Evolutionary conservation across 2,113 vertebrate species (phyloP).

Genomic region (Spilogale gracilis): DNA sequence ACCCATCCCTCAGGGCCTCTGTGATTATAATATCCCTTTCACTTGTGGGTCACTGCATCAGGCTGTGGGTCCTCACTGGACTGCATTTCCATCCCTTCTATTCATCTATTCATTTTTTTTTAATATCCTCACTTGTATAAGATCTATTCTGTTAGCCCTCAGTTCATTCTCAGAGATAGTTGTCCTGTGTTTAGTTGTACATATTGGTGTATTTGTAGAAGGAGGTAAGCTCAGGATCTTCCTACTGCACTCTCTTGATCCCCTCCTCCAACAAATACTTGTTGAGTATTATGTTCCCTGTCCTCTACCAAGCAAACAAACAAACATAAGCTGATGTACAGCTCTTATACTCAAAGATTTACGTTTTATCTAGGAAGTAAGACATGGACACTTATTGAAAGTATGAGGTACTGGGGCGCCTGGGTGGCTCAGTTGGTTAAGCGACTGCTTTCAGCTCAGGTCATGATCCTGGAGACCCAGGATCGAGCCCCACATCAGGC

Average conservation of each 20-base stretch:
- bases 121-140: background rate
- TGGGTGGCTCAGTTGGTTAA: no score
- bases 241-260: background rate
- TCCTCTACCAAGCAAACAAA: background rate
- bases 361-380: background rate
- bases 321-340: background rate
- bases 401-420: background rate
- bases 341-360: background rate
- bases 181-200: background rate
- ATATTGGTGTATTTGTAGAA: background rate
- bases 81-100: background rate
- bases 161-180: background rate
- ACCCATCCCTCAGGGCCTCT: background rate
- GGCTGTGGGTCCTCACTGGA: background rate
- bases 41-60: background rate
- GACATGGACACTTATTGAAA: constrained; percentile 32
- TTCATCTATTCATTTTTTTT: background rate
- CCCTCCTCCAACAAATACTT: background rate
- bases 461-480: no score
- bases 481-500: no score
- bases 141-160: background rate
- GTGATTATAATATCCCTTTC: background rate
- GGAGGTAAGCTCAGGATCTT: background rate
- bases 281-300: background rate
- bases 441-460: no score